phyloP scores from a whole-genome alignment of 2,797 vertebrate genomes.

The Protosalanx chinensis region DNA sequence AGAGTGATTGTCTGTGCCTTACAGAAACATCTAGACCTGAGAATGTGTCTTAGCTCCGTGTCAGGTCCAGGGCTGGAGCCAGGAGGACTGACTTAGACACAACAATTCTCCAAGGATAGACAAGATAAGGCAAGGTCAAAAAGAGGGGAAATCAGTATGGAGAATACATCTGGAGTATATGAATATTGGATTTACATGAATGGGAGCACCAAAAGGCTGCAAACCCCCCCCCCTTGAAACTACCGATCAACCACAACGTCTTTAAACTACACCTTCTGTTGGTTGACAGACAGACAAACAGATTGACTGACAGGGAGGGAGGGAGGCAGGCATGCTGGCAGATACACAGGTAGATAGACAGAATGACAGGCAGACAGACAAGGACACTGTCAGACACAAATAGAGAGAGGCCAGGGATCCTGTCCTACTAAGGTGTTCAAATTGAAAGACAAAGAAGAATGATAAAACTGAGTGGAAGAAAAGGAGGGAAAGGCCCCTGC shows the following conservation, averaged over 20 bases:
- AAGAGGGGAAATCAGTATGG: background rate
- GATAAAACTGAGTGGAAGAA: constrained; percentile 22
- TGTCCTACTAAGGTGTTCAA: too few species aligned
- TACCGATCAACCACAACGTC: background rate
- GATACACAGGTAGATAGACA: constrained; percentile 29
- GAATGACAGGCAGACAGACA: constrained; percentile 24
- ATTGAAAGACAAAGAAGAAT: constrained; percentile 24
- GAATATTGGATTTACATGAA: background rate
- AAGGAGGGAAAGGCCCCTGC: constrained; percentile 27
- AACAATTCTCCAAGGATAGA: background rate
- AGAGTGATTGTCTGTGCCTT: background rate
- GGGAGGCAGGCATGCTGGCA: constrained; percentile 26
- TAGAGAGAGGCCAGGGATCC: constrained; percentile 26
- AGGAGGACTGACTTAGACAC: background rate
- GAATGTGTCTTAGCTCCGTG: background rate
- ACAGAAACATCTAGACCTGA: background rate
- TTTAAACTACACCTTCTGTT: too few species aligned
- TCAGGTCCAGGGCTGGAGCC: background rate
- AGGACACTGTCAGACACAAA: constrained; percentile 39
- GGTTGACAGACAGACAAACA: too few species aligned
- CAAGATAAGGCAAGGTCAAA: background rate
- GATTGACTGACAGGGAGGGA: background rate
- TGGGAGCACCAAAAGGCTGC: background rate
- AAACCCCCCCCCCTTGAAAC: constrained; percentile 1
- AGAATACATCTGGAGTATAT: background rate